Percentiles rank a stretch among this genome's conserved stretches.
These are phyloP conservation scores for Papilio aristodemus DNA, from an alignment of 1,140 invertebrate genomes.

Conservation along the genomic window DNA sequence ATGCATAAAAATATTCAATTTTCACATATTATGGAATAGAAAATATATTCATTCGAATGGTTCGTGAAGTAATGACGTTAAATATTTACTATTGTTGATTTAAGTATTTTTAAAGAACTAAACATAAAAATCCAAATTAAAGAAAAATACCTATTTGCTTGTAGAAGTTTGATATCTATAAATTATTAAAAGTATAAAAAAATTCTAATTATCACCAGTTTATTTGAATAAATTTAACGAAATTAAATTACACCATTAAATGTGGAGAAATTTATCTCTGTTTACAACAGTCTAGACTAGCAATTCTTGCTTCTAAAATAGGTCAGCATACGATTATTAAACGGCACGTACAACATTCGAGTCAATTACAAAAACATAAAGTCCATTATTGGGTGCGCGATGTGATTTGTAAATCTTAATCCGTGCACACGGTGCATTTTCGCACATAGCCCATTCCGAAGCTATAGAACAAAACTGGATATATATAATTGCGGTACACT, in stretches of 20 bases:
- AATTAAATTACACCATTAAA: background rate
- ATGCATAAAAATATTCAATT: background rate
- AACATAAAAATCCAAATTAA: too few species aligned
- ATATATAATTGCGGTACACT: slow-evolving; percentile 41
- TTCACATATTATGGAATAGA: too few species aligned
- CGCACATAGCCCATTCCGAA: slow-evolving; percentile 27
- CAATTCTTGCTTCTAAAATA: background rate
- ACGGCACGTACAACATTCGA: background rate
- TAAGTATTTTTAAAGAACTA: too few species aligned
- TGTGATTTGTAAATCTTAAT: slow-evolving; percentile 14
- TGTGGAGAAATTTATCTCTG: background rate
- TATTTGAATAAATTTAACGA: too few species aligned
- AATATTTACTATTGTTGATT: too few species aligned
- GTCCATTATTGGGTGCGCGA: background rate
- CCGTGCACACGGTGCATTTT: slow-evolving; percentile 19
- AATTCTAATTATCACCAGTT: too few species aligned
- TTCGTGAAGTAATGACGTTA: too few species aligned
- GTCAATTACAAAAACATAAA: background rate
- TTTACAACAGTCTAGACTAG: background rate
- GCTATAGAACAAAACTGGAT: slow-evolving; percentile 27
- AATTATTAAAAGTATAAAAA: too few species aligned
- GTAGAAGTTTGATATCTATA: too few species aligned
- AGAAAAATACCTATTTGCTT: too few species aligned
- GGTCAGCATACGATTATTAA: background rate
- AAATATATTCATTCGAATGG: too few species aligned